phyloP scores from a whole-genome alignment of 1,140 invertebrate genomes.

The Himalopsyche phryganea region DNA sequence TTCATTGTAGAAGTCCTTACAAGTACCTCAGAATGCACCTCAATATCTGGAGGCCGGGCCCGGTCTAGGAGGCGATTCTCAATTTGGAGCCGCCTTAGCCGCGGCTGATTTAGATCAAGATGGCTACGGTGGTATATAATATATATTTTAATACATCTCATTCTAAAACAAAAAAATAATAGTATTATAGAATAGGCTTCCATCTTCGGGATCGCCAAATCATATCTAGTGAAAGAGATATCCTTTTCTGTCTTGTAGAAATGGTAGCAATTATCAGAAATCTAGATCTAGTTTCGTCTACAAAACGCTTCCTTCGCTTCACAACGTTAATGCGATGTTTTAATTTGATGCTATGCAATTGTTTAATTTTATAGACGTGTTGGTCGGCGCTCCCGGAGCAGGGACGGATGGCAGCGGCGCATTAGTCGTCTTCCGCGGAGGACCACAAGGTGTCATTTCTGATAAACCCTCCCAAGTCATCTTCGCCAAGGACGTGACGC shows the following conservation, averaged over 20 bases:
- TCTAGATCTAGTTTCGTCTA: too few species aligned
- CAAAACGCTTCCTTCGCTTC: too few species aligned
- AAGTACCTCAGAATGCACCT: not conserved
- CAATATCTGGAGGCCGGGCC: not conserved
- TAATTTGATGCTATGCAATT: too few species aligned
- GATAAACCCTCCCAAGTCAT: conserved; percentile 28
- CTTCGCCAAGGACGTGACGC: conserved; percentile 42
- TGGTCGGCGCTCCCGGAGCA: conserved; percentile 52
- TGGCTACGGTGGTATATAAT: conserved; percentile 42
- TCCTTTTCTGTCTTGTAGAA: too few species aligned
- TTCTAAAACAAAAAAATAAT: too few species aligned
- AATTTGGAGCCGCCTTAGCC: conserved; percentile 49
- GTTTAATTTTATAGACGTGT: conserved; percentile 40
- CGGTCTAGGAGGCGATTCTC: conserved; percentile 36
- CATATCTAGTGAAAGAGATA: too few species aligned
- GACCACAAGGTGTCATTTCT: conserved; percentile 43
- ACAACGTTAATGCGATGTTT: too few species aligned
- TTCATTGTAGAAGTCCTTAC: conserved; percentile 1
- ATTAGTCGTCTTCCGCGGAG: conserved; percentile 51
- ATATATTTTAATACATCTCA: too few species aligned
- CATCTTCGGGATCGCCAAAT: too few species aligned
- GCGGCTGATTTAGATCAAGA: conserved; percentile 53
- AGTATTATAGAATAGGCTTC: too few species aligned
- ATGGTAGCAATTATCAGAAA: too few species aligned
- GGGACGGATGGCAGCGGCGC: conserved; percentile 40